Percentiles rank a stretch among this genome's conserved stretches.
Conservation (phyloP, 2,113 vertebrate species). For the Cyanoderma ruficeps region DNA sequence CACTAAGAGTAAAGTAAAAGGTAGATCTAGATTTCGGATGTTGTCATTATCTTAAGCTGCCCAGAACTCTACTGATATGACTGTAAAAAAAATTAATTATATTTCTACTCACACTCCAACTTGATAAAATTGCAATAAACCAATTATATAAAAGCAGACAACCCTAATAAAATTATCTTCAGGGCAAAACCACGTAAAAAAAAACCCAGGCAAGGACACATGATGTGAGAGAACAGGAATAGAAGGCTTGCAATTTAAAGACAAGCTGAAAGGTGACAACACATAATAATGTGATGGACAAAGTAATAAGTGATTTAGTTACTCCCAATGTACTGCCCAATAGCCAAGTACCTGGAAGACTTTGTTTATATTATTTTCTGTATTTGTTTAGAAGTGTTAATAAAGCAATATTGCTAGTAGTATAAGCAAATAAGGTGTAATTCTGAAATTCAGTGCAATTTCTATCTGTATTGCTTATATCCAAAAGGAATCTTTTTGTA, state of each 20-base stretch:
- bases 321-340: neutral
- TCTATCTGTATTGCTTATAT: neutral
- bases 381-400: neutral
- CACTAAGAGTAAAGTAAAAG: neutral
- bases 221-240: neutral
- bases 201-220: neutral
- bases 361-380: neutral
- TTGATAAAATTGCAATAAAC: neutral
- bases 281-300: neutral
- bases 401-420: neutral
- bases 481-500: neutral
- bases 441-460: neutral
- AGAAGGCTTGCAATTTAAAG: neutral
- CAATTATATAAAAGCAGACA: neutral
- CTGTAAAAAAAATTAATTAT: neutral
- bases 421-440: neutral
- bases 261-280: neutral
- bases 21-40: neutral
- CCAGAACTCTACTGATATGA: neutral
- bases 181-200: neutral
- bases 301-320: neutral
- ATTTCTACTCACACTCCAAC: neutral
- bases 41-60: neutral
- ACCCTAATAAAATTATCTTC: neutral
- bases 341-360: neutral